A percentile compares a stretch with the other conserved stretches of the same genome.
These are phyloP conservation scores for Melanerpes aurifrons DNA, from an alignment of 2,113 vertebrate species.

Conservation along the genomic window DNA sequence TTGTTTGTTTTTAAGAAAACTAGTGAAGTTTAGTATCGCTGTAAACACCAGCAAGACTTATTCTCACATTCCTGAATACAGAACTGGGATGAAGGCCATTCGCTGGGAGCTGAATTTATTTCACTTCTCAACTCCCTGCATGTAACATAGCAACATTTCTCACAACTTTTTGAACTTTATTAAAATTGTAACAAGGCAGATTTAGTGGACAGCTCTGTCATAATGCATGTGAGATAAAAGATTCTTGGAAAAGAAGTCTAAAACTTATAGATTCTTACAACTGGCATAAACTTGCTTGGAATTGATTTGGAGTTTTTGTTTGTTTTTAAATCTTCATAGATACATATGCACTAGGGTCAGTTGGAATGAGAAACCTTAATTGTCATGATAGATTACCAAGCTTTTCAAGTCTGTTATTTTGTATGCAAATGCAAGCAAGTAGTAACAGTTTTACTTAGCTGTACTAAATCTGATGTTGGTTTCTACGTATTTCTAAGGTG, in stretches of 20 bases:
- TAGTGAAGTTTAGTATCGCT: not conserved
- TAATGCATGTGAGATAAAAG: not conserved
- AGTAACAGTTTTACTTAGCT: not conserved
- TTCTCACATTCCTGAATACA: not conserved
- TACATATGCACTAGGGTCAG: not conserved
- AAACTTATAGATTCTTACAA: not conserved
- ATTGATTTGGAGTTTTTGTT: not conserved
- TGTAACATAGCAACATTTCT: not conserved
- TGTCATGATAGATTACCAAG: not conserved
- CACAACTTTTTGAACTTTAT: not conserved
- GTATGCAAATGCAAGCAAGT: not conserved
- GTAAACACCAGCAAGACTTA: not conserved
- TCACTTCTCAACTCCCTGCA: not conserved
- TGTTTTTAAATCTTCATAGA: not conserved
- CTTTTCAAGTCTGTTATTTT: not conserved
- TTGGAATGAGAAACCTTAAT: slow-evolving; percentile 27
- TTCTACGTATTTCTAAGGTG: not conserved
- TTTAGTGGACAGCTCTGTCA: not conserved
- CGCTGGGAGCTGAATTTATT: not conserved
- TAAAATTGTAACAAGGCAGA: not conserved
- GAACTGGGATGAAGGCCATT: not conserved
- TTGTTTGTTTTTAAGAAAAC: not conserved
- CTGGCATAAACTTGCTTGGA: not conserved
- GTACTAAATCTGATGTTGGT: not conserved
- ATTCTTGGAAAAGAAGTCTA: not conserved